A percentile compares a stretch with the other conserved stretches of the same genome.
Evolutionary conservation across 2,797 vertebrate species (phyloP).

Genomic region (Propithecus perrieri): DNA sequence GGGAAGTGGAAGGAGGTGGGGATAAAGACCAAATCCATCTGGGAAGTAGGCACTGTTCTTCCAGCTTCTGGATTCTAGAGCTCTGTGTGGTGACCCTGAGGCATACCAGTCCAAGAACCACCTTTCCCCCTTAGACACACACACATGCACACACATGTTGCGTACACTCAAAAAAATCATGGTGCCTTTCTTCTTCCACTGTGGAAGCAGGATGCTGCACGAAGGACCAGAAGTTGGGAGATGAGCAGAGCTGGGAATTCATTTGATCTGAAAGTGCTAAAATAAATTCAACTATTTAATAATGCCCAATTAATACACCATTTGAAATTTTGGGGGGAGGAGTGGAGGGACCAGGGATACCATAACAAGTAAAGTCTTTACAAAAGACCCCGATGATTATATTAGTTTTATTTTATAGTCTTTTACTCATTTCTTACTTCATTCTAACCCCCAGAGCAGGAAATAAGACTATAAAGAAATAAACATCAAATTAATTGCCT

Average conservation of each 20-base stretch:
- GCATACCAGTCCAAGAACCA: neutral
- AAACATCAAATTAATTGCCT: conserved; percentile 16
- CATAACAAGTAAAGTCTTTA: neutral
- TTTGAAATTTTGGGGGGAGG: neutral
- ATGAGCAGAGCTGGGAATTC: neutral
- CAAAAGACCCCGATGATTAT: neutral
- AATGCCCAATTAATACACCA: neutral
- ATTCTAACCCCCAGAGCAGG: neutral
- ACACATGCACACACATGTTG: neutral
- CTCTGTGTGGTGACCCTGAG: neutral
- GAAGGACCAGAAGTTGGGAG: neutral
- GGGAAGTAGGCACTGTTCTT: neutral
- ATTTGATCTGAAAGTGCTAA: conserved; percentile 20
- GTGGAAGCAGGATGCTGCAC: neutral
- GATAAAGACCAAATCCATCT: neutral
- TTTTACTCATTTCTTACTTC: conserved; percentile 27
- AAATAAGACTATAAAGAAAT: neutral
- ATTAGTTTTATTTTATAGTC: neutral
- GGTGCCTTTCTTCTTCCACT: neutral
- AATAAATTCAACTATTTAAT: conserved; percentile 50
- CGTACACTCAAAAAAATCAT: neutral
- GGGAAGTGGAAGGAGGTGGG: neutral
- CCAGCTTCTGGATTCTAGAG: conserved; percentile 6
- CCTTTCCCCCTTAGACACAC: neutral
- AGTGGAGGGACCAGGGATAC: neutral